These are phyloP conservation scores for Strigamia transsilvanica DNA, from an alignment of 2,888 invertebrate genomes.

Conservation along the genomic window DNA sequence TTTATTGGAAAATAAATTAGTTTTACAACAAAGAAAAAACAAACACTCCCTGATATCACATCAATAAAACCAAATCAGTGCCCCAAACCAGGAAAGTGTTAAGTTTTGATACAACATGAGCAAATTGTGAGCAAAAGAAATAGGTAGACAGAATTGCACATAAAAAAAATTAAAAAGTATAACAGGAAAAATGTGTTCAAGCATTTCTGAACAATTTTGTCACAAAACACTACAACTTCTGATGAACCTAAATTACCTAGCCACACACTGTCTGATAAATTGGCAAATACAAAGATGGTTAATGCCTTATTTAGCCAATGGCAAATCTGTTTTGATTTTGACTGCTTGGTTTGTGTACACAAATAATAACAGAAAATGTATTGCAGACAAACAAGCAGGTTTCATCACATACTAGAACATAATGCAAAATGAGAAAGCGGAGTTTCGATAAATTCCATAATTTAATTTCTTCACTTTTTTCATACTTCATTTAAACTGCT, in stretches of 20 bases:
- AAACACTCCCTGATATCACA: slow-evolving; percentile 38
- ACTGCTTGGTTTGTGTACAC: neutral
- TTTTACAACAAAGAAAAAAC: neutral
- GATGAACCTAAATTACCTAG: neutral
- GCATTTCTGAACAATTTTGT: neutral
- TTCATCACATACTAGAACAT: too few species aligned
- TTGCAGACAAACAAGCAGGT: too few species aligned
- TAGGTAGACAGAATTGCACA: slow-evolving; percentile 2
- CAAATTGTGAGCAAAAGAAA: slow-evolving; percentile 17
- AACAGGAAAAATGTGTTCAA: neutral
- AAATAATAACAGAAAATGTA: too few species aligned
- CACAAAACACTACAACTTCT: neutral
- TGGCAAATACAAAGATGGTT: neutral
- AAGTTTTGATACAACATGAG: neutral
- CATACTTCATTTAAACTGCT: too few species aligned
- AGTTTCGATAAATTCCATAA: too few species aligned
- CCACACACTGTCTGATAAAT: neutral
- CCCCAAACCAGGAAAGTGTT: slow-evolving; percentile 33
- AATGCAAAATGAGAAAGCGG: too few species aligned
- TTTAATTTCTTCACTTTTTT: too few species aligned
- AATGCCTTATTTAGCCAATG: slow-evolving; percentile 1
- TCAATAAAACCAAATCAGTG: neutral
- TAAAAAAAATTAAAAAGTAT: neutral
- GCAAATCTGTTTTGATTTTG: neutral
- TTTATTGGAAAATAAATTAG: neutral